Conservation (phyloP, 2,888 invertebrate species). For the Hypomecis punctinalis region DNA sequence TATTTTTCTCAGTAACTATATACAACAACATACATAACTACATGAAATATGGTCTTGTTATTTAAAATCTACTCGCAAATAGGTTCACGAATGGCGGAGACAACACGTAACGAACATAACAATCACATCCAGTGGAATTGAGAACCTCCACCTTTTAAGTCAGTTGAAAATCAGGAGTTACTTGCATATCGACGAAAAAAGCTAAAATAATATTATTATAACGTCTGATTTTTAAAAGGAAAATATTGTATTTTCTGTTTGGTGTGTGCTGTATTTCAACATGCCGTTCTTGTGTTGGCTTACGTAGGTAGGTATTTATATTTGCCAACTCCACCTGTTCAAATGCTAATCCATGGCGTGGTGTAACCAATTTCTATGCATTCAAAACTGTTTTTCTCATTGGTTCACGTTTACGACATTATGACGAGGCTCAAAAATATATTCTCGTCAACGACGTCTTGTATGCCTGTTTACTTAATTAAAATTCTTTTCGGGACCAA, state of each 20-base stretch:
- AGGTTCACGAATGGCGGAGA: too few relatives aligned
- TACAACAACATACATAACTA: too few relatives aligned
- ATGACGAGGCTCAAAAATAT: conserved; percentile 13
- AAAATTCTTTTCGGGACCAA: conserved; percentile 22
- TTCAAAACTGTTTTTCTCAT: conserved; percentile 15
- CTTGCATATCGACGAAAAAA: too few relatives aligned
- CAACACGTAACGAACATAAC: too few relatives aligned
- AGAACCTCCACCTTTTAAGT: too few relatives aligned
- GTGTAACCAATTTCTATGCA: conserved; percentile 12
- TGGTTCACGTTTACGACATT: conserved; percentile 3
- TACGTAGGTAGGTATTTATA: not conserved
- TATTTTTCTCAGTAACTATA: too few relatives aligned
- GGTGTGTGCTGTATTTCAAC: not conserved
- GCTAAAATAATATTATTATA: too few relatives aligned
- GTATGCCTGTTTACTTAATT: conserved; percentile 26
- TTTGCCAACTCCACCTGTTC: conserved; percentile 3
- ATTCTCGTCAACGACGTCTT: conserved; percentile 9
- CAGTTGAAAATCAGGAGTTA: too few relatives aligned
- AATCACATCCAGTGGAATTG: too few relatives aligned
- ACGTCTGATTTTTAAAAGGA: not conserved
- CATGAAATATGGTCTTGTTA: too few relatives aligned
- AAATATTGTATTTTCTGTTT: not conserved
- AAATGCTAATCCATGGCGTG: conserved; percentile 10
- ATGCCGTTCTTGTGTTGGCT: not conserved
- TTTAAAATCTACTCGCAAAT: too few relatives aligned